phyloP scores from a whole-genome alignment of 2,113 vertebrate genomes.

The Pongo pygmaeus region DNA sequence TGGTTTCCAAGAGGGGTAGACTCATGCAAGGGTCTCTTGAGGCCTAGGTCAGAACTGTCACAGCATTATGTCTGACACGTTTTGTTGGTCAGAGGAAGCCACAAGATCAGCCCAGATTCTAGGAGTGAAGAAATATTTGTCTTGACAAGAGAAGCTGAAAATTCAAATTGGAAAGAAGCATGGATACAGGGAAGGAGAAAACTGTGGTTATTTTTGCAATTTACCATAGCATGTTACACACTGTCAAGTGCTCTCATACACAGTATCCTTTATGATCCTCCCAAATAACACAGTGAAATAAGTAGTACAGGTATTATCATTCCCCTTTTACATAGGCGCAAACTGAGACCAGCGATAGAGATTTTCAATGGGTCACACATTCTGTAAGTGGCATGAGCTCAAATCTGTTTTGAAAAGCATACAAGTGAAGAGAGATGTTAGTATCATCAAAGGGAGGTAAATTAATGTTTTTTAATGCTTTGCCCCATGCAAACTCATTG shows the following conservation, averaged over 20 bases:
- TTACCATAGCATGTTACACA: neutral
- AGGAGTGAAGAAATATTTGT: neutral
- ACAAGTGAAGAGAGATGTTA: neutral
- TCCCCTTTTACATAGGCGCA: neutral
- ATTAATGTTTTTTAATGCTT: neutral
- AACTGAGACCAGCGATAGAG: neutral
- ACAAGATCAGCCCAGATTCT: neutral
- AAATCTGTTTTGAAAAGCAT: slow-evolving; percentile 14
- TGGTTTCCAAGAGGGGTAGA: neutral
- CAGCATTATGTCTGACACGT: neutral
- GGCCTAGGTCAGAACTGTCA: neutral
- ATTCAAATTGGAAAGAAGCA: neutral
- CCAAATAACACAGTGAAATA: neutral
- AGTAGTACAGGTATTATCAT: neutral
- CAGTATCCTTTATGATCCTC: neutral
- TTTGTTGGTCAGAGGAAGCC: neutral
- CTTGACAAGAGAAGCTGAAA: neutral
- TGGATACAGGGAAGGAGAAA: neutral
- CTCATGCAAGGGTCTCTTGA: neutral
- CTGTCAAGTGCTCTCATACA: neutral
- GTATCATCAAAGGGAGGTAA: neutral
- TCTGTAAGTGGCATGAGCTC: neutral
- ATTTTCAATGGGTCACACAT: neutral
- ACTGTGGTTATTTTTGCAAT: neutral
- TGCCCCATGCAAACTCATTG: neutral